phyloP scores from a whole-genome alignment of 23 tunicate species.

The Trididemnum miniatum region DNA sequence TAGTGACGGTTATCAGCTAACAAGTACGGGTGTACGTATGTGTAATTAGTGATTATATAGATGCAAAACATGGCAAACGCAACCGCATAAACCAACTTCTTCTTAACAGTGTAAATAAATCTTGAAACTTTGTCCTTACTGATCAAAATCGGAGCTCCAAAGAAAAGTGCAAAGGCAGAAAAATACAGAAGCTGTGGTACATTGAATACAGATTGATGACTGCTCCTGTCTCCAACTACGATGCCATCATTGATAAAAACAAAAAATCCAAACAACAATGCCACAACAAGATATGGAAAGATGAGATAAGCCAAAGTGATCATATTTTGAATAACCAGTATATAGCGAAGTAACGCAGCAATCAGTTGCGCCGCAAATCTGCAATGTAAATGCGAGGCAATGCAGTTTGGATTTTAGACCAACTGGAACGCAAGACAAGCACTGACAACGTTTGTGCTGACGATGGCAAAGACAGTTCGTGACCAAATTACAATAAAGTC shows the following conservation, averaged over 20 bases:
- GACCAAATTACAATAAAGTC: no score
- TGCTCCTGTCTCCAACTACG: constrained; percentile 76
- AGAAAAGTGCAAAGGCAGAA: constrained; percentile 53
- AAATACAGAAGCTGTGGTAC: constrained; percentile 69
- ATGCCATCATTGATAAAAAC: constrained; percentile 67
- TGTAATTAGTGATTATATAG: constrained; percentile 27
- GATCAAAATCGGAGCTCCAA: constrained; percentile 56
- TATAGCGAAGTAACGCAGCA: constrained; percentile 49
- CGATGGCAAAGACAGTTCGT: no score
- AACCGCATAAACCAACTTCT: not conserved
- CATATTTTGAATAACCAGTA: constrained; percentile 59
- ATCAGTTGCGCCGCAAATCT: constrained; percentile 64
- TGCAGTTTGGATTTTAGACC: no score
- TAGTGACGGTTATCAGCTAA: constrained; percentile 94
- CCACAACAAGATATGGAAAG: constrained; percentile 63
- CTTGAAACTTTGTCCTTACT: constrained; percentile 38
- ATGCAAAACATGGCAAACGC: constrained; percentile 3
- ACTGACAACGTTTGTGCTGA: no score
- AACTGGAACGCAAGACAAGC: no score
- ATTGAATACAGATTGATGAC: constrained; percentile 70
- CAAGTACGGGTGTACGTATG: constrained; percentile 67
- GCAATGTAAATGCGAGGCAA: no score
- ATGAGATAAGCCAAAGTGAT: constrained; percentile 12
- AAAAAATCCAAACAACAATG: constrained; percentile 39
- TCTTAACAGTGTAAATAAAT: constrained; percentile 30